A percentile compares a stretch with the other conserved stretches of the same genome.
These are phyloP conservation scores for Panthera uncia DNA, from an alignment of 2,113 vertebrate species.

Conservation along the genomic window DNA sequence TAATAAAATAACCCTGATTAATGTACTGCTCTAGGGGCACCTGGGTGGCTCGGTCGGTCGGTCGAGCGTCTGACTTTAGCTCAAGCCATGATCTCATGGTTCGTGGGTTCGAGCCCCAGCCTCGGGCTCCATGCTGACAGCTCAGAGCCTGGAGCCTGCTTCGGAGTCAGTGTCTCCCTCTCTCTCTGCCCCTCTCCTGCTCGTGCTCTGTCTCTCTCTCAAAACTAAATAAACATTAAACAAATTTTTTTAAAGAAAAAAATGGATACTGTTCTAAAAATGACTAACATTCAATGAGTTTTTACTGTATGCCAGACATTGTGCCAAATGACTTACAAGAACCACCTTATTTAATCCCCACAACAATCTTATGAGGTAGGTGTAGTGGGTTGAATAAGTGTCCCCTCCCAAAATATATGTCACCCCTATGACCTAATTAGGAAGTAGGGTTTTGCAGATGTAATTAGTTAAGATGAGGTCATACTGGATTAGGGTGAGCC, in stretches of 20 bases:
- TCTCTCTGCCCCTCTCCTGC: too few species aligned
- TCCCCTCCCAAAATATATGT: neutral
- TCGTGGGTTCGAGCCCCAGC: too few species aligned
- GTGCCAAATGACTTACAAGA: neutral
- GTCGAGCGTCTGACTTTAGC: too few species aligned
- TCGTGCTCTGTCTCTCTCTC: too few species aligned
- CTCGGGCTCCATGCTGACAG: too few species aligned
- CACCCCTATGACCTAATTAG: neutral
- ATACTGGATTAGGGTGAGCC: neutral
- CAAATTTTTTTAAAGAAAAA: too few species aligned
- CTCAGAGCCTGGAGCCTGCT: too few species aligned
- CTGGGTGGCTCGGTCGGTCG: too few species aligned
- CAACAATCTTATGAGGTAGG: neutral
- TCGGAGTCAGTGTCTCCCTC: too few species aligned
- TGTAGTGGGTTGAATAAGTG: neutral
- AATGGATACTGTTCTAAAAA: neutral
- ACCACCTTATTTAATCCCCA: neutral
- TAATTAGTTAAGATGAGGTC: conserved; percentile 18
- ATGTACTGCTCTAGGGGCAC: neutral
- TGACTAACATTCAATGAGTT: neutral
- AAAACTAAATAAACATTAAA: too few species aligned
- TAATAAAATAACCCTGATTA: conserved; percentile 1
- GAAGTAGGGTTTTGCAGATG: neutral
- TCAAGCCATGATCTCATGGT: too few species aligned
- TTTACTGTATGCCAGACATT: neutral